Evolutionary conservation across 2,888 invertebrate genomes (phyloP), one percentile per base, ranked within the genome.

Genomic region (Chrysodeixis includens): DNA sequence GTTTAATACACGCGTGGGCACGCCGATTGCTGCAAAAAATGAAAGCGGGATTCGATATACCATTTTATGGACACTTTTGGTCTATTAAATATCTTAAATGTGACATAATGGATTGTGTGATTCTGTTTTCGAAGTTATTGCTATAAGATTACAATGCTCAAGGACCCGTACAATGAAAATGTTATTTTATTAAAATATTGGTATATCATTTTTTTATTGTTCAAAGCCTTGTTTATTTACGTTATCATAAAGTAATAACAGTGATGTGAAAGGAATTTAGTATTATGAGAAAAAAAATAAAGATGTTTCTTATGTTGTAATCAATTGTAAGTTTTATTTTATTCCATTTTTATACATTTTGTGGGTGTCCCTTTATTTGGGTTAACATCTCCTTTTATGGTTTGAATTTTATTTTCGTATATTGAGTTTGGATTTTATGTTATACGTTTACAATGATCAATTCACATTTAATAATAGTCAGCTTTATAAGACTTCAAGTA

Each of bases 11-110:
- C 74, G 71, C 74, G 79, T 79, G 82, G 82, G 80, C 85, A 84
- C 83, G 83, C 83, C 80, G 84, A 88, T 86, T 81, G 80, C 71
- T 61, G 86, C 86, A 90, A 93, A 93, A 93, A 93, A 88, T 20
- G 46, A 74, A 62, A 63, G 70, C 52, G 76, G 82, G 65, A 74
- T 83, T 84, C 83, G 83, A 83, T 78, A 81, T 66, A 78, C 80
- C 76, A 86, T 89, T 91, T 89, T 88, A 90, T 87, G 86, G 87
- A 80, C 83, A 79, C 78, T 83, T 86, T 86, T 79, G 83, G 83
- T 86, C 83, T 87, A 88, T 87, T 87, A 86, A 86, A 86, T 76
- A 69, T 71, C 68, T 71, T 71, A 82, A 79, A 72, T 55, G 61
- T 69, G 76, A 79, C 84, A 82, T 79, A 74, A 77, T 74, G 74